Evolutionary conservation across 2,888 invertebrate genomes (phyloP), one percentile per base, ranked within the genome.

Genomic region (Prosopocoilus inquinatus): DNA sequence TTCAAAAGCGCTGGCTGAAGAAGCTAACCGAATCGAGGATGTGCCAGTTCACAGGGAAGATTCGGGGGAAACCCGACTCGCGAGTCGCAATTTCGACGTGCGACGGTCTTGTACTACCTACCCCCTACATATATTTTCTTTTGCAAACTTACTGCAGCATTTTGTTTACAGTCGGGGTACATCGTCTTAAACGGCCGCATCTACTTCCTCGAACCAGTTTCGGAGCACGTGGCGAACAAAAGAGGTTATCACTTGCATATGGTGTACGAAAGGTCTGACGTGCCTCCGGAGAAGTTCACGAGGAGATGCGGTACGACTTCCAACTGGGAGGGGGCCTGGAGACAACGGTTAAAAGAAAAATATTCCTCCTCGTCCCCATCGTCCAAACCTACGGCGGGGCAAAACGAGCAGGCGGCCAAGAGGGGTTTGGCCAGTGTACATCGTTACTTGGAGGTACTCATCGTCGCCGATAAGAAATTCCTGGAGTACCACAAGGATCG

Each of bases 381-480:
- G 20, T 20, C 20, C 7, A 47, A 57, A 49, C 46, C 57, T 51
- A 34, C 55, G 53, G 53, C 54, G 32, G 11, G 43, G 55, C 53
- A 61, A 64, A 59, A 59, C 67, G 59, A 60, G 67, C 20, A 28
- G 5, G 58, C 59, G 5, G 58, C 59, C 57, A 68, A 67, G 57
- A 64, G 75, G 47, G 65, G 62, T 1, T 44, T 66, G 4, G 59
- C 65, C 7, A 79, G 80, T 65, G 74, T 78, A 41, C 77, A 81
- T 48, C 72, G 80, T 55, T 82, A 81, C 69, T 80, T 86, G 36
- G 87, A 87, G 68, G 79, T 83, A 0, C 73, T 86, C 49, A 79
- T 87, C 9, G 87, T 87, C n/a, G 84, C 84, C 34, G 87, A 88
- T 72, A 82, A 82, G 58, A 81, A 81, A 65, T 87, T 88, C 81